phyloP scores from a whole-genome alignment of 2,113 vertebrate species.

The Microcebus tavaratra region DNA sequence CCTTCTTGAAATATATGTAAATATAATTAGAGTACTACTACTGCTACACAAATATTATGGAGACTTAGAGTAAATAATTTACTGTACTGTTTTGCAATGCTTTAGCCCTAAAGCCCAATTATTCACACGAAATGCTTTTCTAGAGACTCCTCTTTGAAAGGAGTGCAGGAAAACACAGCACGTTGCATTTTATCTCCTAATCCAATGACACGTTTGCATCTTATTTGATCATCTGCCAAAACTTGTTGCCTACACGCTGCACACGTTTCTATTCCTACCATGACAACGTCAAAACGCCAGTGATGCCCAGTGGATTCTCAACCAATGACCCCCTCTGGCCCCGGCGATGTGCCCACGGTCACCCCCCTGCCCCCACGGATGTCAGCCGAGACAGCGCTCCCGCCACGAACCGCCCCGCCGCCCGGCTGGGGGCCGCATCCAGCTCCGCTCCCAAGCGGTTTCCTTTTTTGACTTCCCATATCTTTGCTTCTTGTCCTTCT shows the following conservation, averaged over 20 bases:
- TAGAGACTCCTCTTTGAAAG: neutral
- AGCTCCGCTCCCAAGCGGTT: neutral
- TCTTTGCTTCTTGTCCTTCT: slow-evolving; percentile 29
- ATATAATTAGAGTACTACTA: slow-evolving; percentile 9
- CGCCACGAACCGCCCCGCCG: neutral
- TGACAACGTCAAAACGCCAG: neutral
- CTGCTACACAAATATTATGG: neutral
- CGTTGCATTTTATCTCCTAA: neutral
- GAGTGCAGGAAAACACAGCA: slow-evolving; percentile 7
- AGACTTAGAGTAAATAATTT: slow-evolving; percentile 28
- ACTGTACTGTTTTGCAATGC: slow-evolving; percentile 12
- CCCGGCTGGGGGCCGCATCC: neutral
- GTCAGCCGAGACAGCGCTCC: neutral
- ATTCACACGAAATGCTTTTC: slow-evolving; percentile 4
- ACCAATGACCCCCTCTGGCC: neutral
- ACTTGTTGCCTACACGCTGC: slow-evolving; percentile 29
- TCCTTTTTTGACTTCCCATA: neutral
- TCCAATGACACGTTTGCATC: neutral
- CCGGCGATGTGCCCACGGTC: neutral
- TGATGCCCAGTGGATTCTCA: neutral
- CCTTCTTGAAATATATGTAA: slow-evolving; percentile 31
- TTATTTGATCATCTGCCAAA: neutral
- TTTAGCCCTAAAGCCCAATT: slow-evolving; percentile 17
- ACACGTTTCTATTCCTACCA: neutral
- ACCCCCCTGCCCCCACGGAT: fast-evolving